A percentile compares a stretch with the other conserved stretches of the same genome.
Evolutionary conservation across 2,888 invertebrate genomes (phyloP).

Genomic region (Euspilapteryx auroguttella): DNA sequence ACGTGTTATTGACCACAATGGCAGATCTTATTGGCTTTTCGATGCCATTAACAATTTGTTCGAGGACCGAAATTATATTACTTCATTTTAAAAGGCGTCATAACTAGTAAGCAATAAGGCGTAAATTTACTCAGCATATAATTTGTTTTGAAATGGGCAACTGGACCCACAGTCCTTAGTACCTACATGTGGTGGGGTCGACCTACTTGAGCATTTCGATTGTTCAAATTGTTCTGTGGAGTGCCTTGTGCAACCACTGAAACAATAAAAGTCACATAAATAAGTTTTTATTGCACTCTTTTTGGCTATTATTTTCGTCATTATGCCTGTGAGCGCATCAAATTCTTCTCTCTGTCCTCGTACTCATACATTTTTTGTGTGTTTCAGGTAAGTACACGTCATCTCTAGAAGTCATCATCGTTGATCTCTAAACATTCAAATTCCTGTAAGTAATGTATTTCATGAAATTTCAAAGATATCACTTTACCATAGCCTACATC

Average conservation of each 20-base stretch:
- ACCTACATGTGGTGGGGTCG: slow-evolving; percentile 23
- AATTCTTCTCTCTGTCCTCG: too few relatives aligned
- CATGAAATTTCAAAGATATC: too few relatives aligned
- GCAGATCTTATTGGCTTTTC: slow-evolving; percentile 43
- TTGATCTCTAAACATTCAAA: too few relatives aligned
- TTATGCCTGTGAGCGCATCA: too few relatives aligned
- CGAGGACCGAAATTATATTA: slow-evolving; percentile 11
- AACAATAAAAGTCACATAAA: slow-evolving; percentile 26
- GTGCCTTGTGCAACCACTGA: slow-evolving; percentile 25
- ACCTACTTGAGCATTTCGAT: slow-evolving; percentile 33
- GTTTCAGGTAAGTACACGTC: slow-evolving; percentile 51
- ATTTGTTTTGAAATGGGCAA: slow-evolving; percentile 12
- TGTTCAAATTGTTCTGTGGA: slow-evolving; percentile 20
- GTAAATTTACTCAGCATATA: too few relatives aligned
- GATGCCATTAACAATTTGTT: slow-evolving; percentile 38
- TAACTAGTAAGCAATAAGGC: too few relatives aligned
- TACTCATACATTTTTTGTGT: too few relatives aligned
- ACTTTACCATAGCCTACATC: too few relatives aligned
- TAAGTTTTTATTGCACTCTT: slow-evolving; percentile 10
- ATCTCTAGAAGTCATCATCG: too few relatives aligned
- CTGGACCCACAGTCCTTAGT: slow-evolving; percentile 22
- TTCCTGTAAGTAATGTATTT: too few relatives aligned
- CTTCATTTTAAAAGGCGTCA: too few relatives aligned
- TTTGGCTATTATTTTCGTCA: too few relatives aligned
- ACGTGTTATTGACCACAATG: slow-evolving; percentile 54